Evolutionary conservation across 2,888 invertebrate species (phyloP).

Genomic region (Didymodactylos carnosus): DNA sequence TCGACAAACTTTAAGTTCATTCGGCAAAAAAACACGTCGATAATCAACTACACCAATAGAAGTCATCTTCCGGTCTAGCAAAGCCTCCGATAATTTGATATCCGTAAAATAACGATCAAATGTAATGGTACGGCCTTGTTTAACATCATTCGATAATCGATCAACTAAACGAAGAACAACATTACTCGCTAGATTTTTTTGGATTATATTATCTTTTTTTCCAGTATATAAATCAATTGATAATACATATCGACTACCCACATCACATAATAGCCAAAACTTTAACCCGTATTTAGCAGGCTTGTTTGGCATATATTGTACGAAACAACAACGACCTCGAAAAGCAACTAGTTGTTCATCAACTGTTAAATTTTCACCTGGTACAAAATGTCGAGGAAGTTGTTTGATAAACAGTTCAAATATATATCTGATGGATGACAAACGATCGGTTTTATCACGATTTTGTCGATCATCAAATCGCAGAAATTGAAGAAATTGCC

Average conservation of each 20-base stretch:
- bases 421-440: neutral
- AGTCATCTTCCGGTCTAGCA: neutral
- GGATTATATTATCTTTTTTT: too few species aligned
- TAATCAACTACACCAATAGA: neutral
- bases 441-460: neutral
- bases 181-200: too few species aligned
- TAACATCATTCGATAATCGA: too few species aligned
- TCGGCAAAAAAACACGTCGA: neutral
- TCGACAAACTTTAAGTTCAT: neutral
- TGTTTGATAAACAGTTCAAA: constrained; percentile 6
- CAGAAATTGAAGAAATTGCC: too few species aligned
- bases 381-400: neutral
- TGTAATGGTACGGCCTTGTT: neutral
- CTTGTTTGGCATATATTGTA: constrained; percentile 9
- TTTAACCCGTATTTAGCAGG: constrained; percentile 10
- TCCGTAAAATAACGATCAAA: neutral
- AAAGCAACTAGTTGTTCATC: constrained; percentile 6
- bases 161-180: too few species aligned
- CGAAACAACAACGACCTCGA: neutral
- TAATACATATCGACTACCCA: neutral
- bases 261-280: constrained; percentile 4
- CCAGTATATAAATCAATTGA: too few species aligned
- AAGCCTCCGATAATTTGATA: neutral
- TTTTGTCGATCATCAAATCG: too few species aligned
- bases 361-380: neutral